phyloP scores from a whole-genome alignment of 2,797 vertebrate genomes.

The Alfaro cultratus region DNA sequence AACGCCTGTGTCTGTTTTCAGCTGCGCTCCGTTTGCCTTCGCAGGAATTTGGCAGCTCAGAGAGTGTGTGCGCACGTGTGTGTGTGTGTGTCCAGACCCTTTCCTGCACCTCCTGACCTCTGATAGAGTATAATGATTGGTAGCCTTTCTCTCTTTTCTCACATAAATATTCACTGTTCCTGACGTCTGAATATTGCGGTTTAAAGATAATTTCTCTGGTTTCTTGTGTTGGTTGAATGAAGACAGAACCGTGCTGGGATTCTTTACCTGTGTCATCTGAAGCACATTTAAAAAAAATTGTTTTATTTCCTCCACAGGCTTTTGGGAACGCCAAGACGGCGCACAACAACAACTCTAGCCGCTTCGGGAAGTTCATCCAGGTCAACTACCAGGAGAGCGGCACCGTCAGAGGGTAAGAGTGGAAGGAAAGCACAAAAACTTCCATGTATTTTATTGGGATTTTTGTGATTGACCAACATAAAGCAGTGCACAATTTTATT shows the following conservation, averaged over 20 bases:
- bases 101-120: slow-evolving; percentile 45
- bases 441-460: not conserved
- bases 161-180: not conserved
- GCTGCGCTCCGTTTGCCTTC: slow-evolving; percentile 45
- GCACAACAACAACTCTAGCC: slow-evolving; percentile 96
- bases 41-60: slow-evolving; percentile 59
- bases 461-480: not conserved
- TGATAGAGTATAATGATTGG: slow-evolving; percentile 46
- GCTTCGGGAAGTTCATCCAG: slow-evolving; percentile 96
- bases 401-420: slow-evolving; percentile 90
- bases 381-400: slow-evolving; percentile 96
- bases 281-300: not conserved
- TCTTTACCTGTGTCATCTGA: not conserved
- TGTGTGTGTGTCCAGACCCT: slow-evolving; percentile 8
- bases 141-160: slow-evolving; percentile 28
- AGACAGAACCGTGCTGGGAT: not conserved
- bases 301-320: slow-evolving; percentile 80
- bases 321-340: slow-evolving; percentile 96
- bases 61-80: slow-evolving; percentile 6
- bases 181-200: not conserved
- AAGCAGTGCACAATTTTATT: not conserved
- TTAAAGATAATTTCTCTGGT: not conserved
- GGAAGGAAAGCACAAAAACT: not conserved
- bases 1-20: slow-evolving; percentile 52
- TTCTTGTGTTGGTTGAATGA: not conserved